phyloP scores from a whole-genome alignment of 2,797 vertebrate species.

The Syndactyla subalaris region DNA sequence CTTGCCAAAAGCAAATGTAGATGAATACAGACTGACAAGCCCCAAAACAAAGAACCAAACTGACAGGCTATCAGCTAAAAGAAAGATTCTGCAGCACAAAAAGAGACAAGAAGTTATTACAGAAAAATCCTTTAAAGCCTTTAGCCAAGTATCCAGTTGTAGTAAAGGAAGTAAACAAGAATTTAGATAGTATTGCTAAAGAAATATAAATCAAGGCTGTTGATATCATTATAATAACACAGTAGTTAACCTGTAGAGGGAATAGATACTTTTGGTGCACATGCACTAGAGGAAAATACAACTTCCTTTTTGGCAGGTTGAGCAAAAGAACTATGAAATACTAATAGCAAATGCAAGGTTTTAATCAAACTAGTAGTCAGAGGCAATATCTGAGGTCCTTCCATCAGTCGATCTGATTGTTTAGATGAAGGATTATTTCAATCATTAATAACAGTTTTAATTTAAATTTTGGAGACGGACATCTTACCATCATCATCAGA shows the following conservation, averaged over 20 bases:
- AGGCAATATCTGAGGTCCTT: background rate
- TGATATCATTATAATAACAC: conserved; percentile 14
- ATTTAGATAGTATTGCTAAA: conserved; percentile 6
- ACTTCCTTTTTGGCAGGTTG: background rate
- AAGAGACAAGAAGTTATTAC: conserved; percentile 23
- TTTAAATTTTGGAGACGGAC: background rate
- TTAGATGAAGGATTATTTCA: background rate
- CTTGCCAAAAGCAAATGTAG: conserved; percentile 58
- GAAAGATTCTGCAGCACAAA: conserved; percentile 29
- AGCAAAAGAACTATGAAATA: conserved; percentile 4
- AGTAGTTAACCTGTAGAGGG: background rate
- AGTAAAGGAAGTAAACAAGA: conserved; percentile 30
- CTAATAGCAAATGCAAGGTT: background rate
- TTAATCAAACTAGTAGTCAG: background rate
- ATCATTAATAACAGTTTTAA: background rate
- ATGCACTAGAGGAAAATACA: background rate
- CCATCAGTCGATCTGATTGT: background rate
- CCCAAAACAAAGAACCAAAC: conserved; percentile 22
- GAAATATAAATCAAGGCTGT: conserved; percentile 33
- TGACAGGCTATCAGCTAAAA: conserved; percentile 21
- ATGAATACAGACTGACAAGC: conserved; percentile 44
- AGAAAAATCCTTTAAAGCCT: conserved; percentile 48
- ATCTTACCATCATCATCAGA: background rate
- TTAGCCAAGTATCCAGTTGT: background rate
- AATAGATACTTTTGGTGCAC: background rate